A percentile compares a stretch with the other conserved stretches of the same genome.
phyloP scores from a whole-genome alignment of 2,113 vertebrate genomes.

The pig (Sus scrofa) region T2T-Sscrofa CM000826.6:121626501-121627000 shows the following conservation, averaged over 20 bases:
- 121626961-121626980: too few species aligned
- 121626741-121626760: not conserved
- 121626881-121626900: not conserved
- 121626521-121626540: not conserved
- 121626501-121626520: not conserved
- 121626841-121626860: not conserved
- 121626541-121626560: not conserved
- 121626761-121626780: not conserved
- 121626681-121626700: not conserved
- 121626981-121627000: too few species aligned
- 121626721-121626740: not conserved
- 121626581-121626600: not conserved
- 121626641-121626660: not conserved
- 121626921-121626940: too few species aligned
- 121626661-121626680: not conserved
- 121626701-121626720: not conserved
- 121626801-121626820: not conserved
- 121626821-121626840: constrained; percentile 12
- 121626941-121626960: too few species aligned
- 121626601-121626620: not conserved
- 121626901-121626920: too few species aligned
- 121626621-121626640: not conserved
- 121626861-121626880: not conserved
- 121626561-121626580: not conserved
- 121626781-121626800: not conserved